Percentiles rank a stretch among this genome's conserved stretches.
Evolutionary conservation across 1,140 invertebrate species (phyloP).

Genomic region (Sarcophaga peregrina): DNA sequence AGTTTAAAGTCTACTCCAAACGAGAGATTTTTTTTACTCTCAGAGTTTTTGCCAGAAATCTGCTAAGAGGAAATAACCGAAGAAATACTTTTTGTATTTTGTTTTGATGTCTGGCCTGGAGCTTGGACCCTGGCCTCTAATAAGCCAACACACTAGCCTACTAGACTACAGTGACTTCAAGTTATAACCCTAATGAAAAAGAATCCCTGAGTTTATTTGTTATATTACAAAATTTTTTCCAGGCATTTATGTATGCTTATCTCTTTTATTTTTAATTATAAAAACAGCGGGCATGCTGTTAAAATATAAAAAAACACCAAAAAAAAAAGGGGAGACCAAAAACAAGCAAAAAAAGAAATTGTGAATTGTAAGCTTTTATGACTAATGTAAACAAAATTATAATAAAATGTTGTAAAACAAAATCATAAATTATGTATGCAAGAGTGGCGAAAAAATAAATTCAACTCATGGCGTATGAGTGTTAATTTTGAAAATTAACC

Average conservation of each 20-base stretch:
- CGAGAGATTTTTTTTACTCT: too few species aligned
- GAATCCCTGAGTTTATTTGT: too few species aligned
- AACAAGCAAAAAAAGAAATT: too few species aligned
- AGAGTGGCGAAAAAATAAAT: background rate
- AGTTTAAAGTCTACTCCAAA: too few species aligned
- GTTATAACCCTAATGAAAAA: too few species aligned
- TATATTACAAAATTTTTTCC: background rate
- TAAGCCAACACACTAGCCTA: too few species aligned
- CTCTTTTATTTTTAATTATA: background rate
- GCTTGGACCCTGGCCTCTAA: too few species aligned
- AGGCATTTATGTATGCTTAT: background rate
- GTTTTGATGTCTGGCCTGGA: too few species aligned
- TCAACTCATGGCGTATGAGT: background rate
- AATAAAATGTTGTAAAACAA: constrained; percentile 16
- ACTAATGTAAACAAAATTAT: constrained; percentile 11
- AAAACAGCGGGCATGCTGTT: constrained; percentile 8
- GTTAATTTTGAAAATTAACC: background rate
- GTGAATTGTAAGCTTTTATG: background rate
- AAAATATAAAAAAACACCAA: background rate
- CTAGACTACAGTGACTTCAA: too few species aligned
- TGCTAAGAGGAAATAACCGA: too few species aligned
- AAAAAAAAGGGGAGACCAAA: background rate
- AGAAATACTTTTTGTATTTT: too few species aligned
- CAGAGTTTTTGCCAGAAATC: too few species aligned
- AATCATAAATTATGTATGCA: constrained; percentile 15